A percentile compares a stretch with the other conserved stretches of the same genome.
Conservation (phyloP, 2,888 invertebrate genomes). For the Lasioglossum vierecki region DNA sequence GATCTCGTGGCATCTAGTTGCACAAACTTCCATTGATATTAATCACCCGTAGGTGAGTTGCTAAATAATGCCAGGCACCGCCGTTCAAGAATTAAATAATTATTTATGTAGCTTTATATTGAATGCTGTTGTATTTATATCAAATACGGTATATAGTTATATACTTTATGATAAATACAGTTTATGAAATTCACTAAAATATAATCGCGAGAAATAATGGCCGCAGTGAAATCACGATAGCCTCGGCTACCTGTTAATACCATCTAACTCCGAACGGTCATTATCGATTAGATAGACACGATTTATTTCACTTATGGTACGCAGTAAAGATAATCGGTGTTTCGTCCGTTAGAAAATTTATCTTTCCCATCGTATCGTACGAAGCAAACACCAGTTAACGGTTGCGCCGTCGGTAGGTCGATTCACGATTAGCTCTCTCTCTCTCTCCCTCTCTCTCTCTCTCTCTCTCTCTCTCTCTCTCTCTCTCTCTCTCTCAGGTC, state of each 20-base stretch:
- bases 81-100: no score
- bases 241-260: not conserved
- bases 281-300: not conserved
- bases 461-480: not conserved
- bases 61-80: no score
- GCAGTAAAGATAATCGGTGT: not conserved
- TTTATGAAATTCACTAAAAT: not conserved
- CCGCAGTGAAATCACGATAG: not conserved
- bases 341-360: conserved; percentile 4
- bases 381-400: not conserved
- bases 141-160: no score
- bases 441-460: not conserved
- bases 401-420: not conserved
- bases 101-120: no score
- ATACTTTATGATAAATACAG: not conserved
- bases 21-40: no score
- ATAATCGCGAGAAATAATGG: not conserved
- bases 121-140: no score
- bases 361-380: not conserved
- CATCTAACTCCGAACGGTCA: not conserved
- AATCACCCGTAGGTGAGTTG: no score
- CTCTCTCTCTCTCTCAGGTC: not conserved
- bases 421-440: not conserved
- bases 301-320: not conserved
- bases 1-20: no score